Evolutionary conservation across 2,888 invertebrate species (phyloP), one percentile per base, ranked within the genome.

Genomic region (Keiferia lycopersicella): DNA sequence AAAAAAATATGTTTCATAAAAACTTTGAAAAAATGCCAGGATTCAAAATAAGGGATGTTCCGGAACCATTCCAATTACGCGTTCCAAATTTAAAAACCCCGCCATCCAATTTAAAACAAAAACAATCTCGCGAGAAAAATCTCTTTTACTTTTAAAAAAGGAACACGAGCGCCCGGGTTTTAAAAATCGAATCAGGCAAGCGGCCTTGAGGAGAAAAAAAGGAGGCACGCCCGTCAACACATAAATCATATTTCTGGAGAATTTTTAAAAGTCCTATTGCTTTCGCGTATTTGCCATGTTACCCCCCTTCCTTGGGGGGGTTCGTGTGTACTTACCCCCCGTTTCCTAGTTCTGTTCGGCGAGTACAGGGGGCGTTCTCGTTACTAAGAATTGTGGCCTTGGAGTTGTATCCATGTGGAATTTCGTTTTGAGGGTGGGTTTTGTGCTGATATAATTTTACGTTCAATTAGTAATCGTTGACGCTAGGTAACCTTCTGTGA

Each of bases 241-340:
- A 91, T 91, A 91, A 91, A 91, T 91, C 91, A 91, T 91, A 91
- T 91, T 91, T 91, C 91, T 89, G 87, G 90, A 90, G 91, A 91
- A 91, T 90, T 91, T 91, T 91, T 91, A 91, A 91, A 91, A 91
- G 91, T 91, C 91, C 91, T 91, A 91, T 91, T 91, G 91, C 91
- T 91, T 91, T 91, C 91, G 91, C 91, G 91, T 91, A 91, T 91
- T 91, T 91, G 91, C 91, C 88, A 91, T 91, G 91, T 91, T 91
- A 90, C 87, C 90, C 91, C 89, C 87, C 81, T 69, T 34, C 62
- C 74, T 71, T 75, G 74, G 75, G 83, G 80, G 77, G 82, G 77
- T 56, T 56, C 78, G 89, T 90, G 91, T 91, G 91, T 91, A 91
- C 91, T 91, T 91, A 89, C 91, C 81, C 91, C 90, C 91, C 87